Percentiles rank a stretch among this genome's conserved stretches.
phyloP scores from a whole-genome alignment of 1,140 invertebrate species.

The Cydia splendana region DNA sequence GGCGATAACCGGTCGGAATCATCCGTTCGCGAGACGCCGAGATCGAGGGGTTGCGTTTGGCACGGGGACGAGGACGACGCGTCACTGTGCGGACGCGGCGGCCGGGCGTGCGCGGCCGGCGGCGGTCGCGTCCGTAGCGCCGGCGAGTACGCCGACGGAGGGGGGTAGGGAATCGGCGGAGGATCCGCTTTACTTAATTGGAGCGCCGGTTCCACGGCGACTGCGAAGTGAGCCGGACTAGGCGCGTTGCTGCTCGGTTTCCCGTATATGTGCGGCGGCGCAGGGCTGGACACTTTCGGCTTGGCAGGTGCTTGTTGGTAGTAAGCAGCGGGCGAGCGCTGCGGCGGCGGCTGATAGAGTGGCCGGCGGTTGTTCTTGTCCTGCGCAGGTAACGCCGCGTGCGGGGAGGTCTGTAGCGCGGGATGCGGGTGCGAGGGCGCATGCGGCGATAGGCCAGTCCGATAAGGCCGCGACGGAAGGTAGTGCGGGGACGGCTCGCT shows the following conservation, averaged over 20 bases:
- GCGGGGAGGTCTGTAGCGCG: slow-evolving; percentile 78
- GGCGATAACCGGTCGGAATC: slow-evolving; percentile 78
- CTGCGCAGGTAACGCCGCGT: slow-evolving; percentile 82
- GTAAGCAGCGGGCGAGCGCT: slow-evolving; percentile 83
- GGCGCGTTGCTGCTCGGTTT: slow-evolving; percentile 83
- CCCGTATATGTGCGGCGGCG: slow-evolving; percentile 88
- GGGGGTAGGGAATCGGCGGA: slow-evolving; percentile 84
- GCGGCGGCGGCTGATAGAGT: slow-evolving; percentile 88
- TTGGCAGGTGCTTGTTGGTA: slow-evolving; percentile 82
- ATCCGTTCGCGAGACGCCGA: slow-evolving; percentile 82
- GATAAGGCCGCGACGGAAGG: slow-evolving; percentile 82
- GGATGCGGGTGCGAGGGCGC: slow-evolving; percentile 76
- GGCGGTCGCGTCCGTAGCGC: slow-evolving; percentile 49
- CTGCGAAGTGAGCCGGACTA: slow-evolving; percentile 83
- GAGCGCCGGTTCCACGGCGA: slow-evolving; percentile 80
- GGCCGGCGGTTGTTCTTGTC: slow-evolving; percentile 81
- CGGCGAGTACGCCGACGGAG: slow-evolving; percentile 70
- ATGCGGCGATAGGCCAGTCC: slow-evolving; percentile 80
- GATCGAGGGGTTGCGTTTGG: slow-evolving; percentile 86
- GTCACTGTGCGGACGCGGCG: slow-evolving; percentile 78
- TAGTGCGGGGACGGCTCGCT: slow-evolving; percentile 82
- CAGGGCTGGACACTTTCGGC: slow-evolving; percentile 88
- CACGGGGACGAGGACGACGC: slow-evolving; percentile 78
- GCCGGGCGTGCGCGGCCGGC: slow-evolving; percentile 57
- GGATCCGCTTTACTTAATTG: slow-evolving; percentile 85